Conservation (phyloP, 2,113 vertebrate species). For the Pseudopipra pipra region DNA sequence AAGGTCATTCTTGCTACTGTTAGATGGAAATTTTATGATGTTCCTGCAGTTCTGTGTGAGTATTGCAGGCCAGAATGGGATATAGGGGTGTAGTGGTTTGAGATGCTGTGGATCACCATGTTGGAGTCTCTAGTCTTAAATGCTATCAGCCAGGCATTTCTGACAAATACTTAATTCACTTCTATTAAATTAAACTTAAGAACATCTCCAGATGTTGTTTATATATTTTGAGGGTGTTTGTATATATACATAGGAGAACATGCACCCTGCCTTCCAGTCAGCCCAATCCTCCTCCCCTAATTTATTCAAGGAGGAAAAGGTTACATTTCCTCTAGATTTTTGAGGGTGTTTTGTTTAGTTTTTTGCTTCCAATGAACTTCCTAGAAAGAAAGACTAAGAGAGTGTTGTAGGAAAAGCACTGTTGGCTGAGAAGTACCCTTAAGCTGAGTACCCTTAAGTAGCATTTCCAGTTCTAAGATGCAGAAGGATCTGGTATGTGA, state of each 20-base stretch:
- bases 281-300: background rate
- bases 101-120: background rate
- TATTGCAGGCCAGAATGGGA: background rate
- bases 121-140: background rate
- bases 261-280: background rate
- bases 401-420: background rate
- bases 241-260: background rate
- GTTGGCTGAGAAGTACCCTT: background rate
- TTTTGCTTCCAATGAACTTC: background rate
- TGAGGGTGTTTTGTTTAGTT: background rate
- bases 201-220: background rate
- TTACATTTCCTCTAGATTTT: background rate
- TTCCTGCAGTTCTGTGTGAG: background rate
- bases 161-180: background rate
- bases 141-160: background rate
- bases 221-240: background rate
- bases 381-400: background rate
- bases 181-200: background rate
- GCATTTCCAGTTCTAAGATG: background rate
- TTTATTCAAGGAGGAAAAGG: background rate
- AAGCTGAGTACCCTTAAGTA: background rate
- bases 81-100: background rate
- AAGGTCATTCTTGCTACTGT: rapidly evolving
- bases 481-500: background rate
- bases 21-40: background rate